phyloP scores from a whole-genome alignment of 1,140 invertebrate species.

The Sitodiplosis mosellana region DNA sequence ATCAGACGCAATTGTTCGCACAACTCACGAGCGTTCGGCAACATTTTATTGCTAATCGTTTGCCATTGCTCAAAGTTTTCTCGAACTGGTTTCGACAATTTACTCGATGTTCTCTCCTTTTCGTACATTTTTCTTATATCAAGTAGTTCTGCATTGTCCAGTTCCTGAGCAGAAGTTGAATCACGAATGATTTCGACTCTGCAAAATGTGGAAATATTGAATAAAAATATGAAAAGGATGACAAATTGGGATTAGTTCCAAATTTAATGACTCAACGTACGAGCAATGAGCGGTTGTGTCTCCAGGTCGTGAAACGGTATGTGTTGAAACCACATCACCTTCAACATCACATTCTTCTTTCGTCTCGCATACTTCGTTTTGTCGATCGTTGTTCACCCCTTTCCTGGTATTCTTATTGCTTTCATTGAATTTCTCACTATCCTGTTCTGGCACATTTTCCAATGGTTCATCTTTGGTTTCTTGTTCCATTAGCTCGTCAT shows the following conservation, averaged over 20 bases:
- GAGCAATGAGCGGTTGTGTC: slow-evolving; percentile 47
- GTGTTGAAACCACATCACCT: slow-evolving; percentile 51
- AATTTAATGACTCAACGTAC: slow-evolving; percentile 15
- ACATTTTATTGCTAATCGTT: slow-evolving; percentile 20
- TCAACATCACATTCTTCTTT: slow-evolving; percentile 40
- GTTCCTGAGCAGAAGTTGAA: slow-evolving; percentile 12
- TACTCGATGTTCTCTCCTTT: slow-evolving; percentile 8
- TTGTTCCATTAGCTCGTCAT: slow-evolving; percentile 19
- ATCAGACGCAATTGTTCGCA: slow-evolving; percentile 87
- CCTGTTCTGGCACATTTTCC: slow-evolving; percentile 27
- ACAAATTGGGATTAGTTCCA: neutral
- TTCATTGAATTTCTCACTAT: slow-evolving; percentile 31
- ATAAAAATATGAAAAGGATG: slow-evolving; percentile 2
- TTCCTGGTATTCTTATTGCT: slow-evolving; percentile 28
- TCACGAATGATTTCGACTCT: slow-evolving; percentile 19
- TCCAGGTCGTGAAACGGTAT: slow-evolving; percentile 39
- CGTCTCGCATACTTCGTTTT: slow-evolving; percentile 23
- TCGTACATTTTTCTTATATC: slow-evolving; percentile 19
- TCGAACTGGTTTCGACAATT: slow-evolving; percentile 11
- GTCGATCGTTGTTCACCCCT: slow-evolving; percentile 29
- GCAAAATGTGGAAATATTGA: neutral
- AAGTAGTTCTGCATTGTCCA: slow-evolving; percentile 13
- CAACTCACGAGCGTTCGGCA: slow-evolving; percentile 55
- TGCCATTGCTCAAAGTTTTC: slow-evolving; percentile 23
- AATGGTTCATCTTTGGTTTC: slow-evolving; percentile 6